Evolutionary conservation across 2,888 invertebrate species (phyloP), one percentile per base, ranked within the genome.

Genomic region (Carterocephalus palaemon): DNA sequence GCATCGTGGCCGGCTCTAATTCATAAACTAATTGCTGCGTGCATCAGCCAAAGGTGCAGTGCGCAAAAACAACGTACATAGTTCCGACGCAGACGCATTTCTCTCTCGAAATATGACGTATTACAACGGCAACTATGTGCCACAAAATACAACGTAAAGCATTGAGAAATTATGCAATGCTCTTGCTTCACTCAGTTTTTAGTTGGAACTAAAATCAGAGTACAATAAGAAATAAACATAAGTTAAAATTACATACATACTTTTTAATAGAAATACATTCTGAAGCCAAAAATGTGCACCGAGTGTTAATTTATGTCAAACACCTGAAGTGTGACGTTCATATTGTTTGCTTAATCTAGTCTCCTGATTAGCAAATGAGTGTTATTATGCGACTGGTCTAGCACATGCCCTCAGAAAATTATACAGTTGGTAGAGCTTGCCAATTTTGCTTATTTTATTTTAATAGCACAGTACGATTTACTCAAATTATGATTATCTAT

Each of bases 391-490:
- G 9, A 47, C 46, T 52, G 59, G 60, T 47, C 46, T 52, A 60
- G 60, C 70, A 67, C 69, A 69, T 70, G 74, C 70, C 70, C 73
- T 74, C 70, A 71, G 52, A 55, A 63, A 64, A 72, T 71, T 62
- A 60, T 67, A 60, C 54, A 62, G 58, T 52, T 48, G 54, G 60
- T 48, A 53, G 52, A 53, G 54, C 58, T 65, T 74, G 80, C 77
- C 75, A 79, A 77, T 60, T 68, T 63, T 61, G 58, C 51, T 52
- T n/a, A n/a, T n/a, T n/a, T n/a, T n/a, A 70, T 67, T 67, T 73
- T 75, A 75, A 75, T 77, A 75, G 71, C 70, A 73, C 68, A 71
- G 71, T 72, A 74, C 62, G n/a, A n/a, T n/a, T n/a, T n/a, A 65
- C 51, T 47, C 52, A 46, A 54, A 62, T n/a, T n/a, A n/a, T n/a